phyloP scores from a whole-genome alignment of 2,888 invertebrate genomes.

The Lamellibrachia satsuma region DNA sequence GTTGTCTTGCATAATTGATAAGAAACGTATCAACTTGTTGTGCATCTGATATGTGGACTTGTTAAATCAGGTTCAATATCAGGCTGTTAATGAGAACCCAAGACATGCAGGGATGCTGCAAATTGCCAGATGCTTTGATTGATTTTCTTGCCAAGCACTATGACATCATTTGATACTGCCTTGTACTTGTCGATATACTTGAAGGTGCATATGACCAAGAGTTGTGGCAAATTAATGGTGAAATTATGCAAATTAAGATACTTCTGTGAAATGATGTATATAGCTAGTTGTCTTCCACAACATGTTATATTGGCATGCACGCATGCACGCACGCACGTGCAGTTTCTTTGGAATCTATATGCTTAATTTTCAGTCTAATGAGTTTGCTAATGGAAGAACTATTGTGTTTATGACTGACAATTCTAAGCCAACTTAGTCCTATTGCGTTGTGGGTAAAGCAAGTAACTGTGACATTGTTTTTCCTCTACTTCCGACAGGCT shows the following conservation, averaged over 20 bases:
- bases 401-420: too few relatives aligned
- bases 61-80: neutral
- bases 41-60: neutral
- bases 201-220: neutral
- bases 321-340: too few relatives aligned
- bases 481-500: too few relatives aligned
- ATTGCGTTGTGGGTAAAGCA: too few relatives aligned
- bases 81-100: neutral
- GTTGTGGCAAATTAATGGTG: neutral
- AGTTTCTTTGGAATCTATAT: too few relatives aligned
- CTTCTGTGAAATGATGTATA: neutral
- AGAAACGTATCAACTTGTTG: neutral
- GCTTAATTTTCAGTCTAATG: too few relatives aligned
- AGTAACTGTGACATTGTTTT: too few relatives aligned
- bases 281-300: neutral
- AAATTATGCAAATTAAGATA: neutral
- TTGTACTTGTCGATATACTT: neutral
- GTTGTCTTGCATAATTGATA: neutral
- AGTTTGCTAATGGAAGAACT: too few relatives aligned
- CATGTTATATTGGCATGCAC: neutral
- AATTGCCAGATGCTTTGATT: constrained; percentile 5
- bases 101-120: neutral
- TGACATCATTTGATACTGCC: neutral
- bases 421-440: too few relatives aligned
- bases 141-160: neutral